Percentiles rank a stretch among this genome's conserved stretches.
phyloP scores from a whole-genome alignment of 2,797 vertebrate genomes.

The Sardinella longiceps region DNA sequence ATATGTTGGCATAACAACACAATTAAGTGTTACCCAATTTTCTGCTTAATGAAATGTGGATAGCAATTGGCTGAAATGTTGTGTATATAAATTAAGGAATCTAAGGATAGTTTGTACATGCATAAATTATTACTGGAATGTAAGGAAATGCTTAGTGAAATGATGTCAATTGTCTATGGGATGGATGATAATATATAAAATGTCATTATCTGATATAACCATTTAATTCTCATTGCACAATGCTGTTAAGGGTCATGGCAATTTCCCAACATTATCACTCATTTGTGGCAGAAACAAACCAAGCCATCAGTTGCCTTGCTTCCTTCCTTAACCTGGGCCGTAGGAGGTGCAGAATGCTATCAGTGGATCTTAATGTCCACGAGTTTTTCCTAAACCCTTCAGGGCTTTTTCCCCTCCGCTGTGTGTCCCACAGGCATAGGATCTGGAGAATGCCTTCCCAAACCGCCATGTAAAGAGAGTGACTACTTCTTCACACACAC shows the following conservation, averaged over 20 bases:
- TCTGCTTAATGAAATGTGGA: neutral
- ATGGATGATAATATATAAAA: neutral
- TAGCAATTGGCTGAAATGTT: too few relatives aligned
- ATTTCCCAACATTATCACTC: too few relatives aligned
- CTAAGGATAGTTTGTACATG: too few relatives aligned
- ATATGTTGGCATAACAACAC: constrained; percentile 13
- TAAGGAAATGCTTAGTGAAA: too few relatives aligned
- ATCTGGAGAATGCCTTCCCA: constrained; percentile 80
- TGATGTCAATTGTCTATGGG: too few relatives aligned
- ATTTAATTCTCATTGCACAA: neutral
- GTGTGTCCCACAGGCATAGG: constrained; percentile 76
- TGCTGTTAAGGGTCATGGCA: too few relatives aligned
- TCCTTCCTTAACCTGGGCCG: neutral
- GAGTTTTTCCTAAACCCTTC: constrained; percentile 45
- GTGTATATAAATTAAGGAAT: too few relatives aligned
- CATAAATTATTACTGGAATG: too few relatives aligned
- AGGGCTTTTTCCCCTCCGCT: constrained; percentile 38
- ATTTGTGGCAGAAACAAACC: too few relatives aligned
- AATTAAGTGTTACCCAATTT: neutral
- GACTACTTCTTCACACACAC: constrained; percentile 97
- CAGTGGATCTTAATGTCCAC: constrained; percentile 61
- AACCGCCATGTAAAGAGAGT: constrained; percentile 84
- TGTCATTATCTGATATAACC: neutral
- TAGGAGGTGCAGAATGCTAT: constrained; percentile 48
- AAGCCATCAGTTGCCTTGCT: neutral